Evolutionary conservation across 2,888 invertebrate genomes (phyloP).

Genomic region (Gryllus longicercus): DNA sequence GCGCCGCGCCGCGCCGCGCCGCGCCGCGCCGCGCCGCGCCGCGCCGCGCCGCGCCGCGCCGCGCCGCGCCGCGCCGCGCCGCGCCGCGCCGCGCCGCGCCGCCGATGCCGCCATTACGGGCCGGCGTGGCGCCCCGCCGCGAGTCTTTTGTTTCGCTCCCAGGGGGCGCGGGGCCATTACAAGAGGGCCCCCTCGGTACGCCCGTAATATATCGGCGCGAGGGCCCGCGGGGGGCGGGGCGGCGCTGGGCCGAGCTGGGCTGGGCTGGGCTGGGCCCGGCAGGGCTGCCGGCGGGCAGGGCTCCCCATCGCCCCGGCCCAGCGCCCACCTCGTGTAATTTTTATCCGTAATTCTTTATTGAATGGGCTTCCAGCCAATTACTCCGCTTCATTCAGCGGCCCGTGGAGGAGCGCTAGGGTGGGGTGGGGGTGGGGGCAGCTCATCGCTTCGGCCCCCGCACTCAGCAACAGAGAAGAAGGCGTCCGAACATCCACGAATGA

Average conservation of each 20-base stretch:
- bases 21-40: neutral
- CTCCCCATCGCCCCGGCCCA: too few species aligned
- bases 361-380: too few species aligned
- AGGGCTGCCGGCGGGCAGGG: neutral
- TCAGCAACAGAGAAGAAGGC: too few species aligned
- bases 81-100: neutral
- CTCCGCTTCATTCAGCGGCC: too few species aligned
- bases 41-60: neutral
- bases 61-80: neutral
- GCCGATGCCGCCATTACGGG: neutral
- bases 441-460: too few species aligned
- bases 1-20: neutral
- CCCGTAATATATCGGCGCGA: conserved; percentile 11
- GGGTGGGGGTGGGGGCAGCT: too few species aligned
- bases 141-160: conserved; percentile 33
- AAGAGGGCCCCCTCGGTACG: neutral
- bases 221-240: neutral
- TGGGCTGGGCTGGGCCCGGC: too few species aligned
- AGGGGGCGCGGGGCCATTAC: conserved; percentile 22
- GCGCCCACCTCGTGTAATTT: too few species aligned
- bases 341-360: too few species aligned
- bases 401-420: too few species aligned
- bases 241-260: too few species aligned
- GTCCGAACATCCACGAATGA: too few species aligned
- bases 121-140: conserved; percentile 32